phyloP scores from a whole-genome alignment of 2,113 vertebrate species.

The Ranitomeya imitator region DNA sequence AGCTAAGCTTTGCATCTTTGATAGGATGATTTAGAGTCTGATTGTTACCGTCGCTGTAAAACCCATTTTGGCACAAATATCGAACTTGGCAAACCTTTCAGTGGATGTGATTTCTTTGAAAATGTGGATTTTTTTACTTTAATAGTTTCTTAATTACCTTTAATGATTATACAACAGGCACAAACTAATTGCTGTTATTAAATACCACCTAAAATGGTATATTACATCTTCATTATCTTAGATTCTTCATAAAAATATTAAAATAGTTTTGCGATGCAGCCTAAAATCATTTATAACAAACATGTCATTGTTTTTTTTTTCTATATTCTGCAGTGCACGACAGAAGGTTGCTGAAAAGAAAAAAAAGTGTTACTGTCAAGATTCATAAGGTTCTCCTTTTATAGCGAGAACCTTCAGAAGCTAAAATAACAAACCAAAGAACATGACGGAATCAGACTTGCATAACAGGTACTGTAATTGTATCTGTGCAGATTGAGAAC shows the following conservation, averaged over 20 bases:
- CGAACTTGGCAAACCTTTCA: too few species aligned
- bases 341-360: constrained; percentile 34
- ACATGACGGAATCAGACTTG: constrained; percentile 54
- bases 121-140: too few species aligned
- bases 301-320: constrained; percentile 43
- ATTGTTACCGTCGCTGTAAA: too few species aligned
- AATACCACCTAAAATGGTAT: background rate
- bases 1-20: too few species aligned
- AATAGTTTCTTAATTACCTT: too few species aligned
- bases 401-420: constrained; percentile 49
- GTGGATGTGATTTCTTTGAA: too few species aligned
- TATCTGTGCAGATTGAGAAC: constrained; percentile 41
- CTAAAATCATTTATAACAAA: constrained; percentile 49
- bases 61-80: too few species aligned
- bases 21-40: too few species aligned
- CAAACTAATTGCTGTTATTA: background rate
- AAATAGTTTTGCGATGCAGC: constrained; percentile 14
- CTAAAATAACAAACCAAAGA: constrained; percentile 52
- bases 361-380: constrained; percentile 43
- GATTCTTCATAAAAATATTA: background rate
- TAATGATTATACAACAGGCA: background rate
- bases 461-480: constrained; percentile 49
- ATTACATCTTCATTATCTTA: background rate
- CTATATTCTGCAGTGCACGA: constrained; percentile 33
- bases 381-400: constrained; percentile 40